These are phyloP conservation scores for Eurytoma californica DNA, from an alignment of 2,888 invertebrate genomes.

Conservation along the genomic window DNA sequence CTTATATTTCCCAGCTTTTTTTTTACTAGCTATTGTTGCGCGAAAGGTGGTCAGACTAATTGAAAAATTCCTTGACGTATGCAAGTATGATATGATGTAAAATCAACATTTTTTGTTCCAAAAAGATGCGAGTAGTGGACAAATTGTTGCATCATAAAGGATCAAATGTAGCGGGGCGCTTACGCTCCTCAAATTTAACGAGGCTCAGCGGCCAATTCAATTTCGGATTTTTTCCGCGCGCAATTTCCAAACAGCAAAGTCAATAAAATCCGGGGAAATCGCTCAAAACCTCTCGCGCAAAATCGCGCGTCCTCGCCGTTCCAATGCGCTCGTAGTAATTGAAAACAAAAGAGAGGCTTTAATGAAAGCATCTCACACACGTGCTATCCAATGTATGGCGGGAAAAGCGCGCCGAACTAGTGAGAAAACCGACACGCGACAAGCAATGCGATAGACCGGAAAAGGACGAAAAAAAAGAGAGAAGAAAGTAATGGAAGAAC, in stretches of 20 bases:
- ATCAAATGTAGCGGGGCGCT: no score
- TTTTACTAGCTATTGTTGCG: neutral
- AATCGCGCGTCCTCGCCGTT: neutral
- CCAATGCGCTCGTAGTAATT: neutral
- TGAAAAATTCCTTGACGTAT: neutral
- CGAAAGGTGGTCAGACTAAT: neutral
- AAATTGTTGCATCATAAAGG: no score
- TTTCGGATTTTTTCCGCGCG: constrained; percentile 9
- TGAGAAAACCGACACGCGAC: constrained; percentile 6
- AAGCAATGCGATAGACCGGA: neutral
- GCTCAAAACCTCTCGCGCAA: no score
- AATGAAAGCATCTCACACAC: constrained; percentile 29
- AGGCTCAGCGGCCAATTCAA: neutral
- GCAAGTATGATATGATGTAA: no score
- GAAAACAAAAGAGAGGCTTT: constrained; percentile 37
- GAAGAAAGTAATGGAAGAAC: neutral
- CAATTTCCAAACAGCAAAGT: constrained; percentile 14
- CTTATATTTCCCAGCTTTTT: neutral
- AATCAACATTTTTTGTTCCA: no score
- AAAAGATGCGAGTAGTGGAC: no score
- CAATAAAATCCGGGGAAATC: neutral
- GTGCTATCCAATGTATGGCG: neutral
- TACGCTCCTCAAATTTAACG: neutral
- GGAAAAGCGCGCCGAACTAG: constrained; percentile 10
- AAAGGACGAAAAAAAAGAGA: neutral